Evolutionary conservation across 2,888 invertebrate genomes (phyloP), one percentile per base, ranked within the genome.

Genomic region (Protonemura montana): DNA sequence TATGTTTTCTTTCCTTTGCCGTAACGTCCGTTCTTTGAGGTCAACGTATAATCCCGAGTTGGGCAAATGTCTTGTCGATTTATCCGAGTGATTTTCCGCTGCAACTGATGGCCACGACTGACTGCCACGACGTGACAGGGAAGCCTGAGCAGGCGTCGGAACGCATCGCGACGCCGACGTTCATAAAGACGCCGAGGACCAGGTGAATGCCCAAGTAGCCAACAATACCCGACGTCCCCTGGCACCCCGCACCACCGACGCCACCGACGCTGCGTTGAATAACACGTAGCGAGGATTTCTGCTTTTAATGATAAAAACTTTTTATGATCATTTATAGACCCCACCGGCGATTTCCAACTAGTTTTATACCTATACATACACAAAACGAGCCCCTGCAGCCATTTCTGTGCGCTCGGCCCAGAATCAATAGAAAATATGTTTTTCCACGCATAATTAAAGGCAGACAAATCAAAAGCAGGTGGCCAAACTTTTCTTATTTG

Each of bases 51-150:
- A 81, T 81, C 81, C 81, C 81, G 30, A 81, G 81, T 81, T 28
- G 81, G 81, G 29, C 59, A 59, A 78, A 81, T 81, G 81, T 81
- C 81, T 81, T 81, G 81, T 81, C 81, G 81, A 81, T 81, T 81
- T 81, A 81, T 81, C 81, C 81, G 81, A 81, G 81, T 81, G 81
- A 29, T 29, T 81, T 81, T 29, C 81, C 81, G 29, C 81, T 81
- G 81, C 81, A 81, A 81, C 28, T 81, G 81, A 81, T 28, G 28
- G 81, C 81, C 28, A 30, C 28, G 81, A 59, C 59, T 59, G 59
- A 59, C 59, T 59, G 59, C 59, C 59, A 21, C 16, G 1, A 59
- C 59, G 59, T 59, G 59, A 59, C 59, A 21, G 16, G 6, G 59
- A 21, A 21, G 59, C 59, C 6, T 13, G 59, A 3, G 59, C 59